phyloP scores from a whole-genome alignment of 2,888 invertebrate species.

The Galeopsomyia nigrocyanea region DNA sequence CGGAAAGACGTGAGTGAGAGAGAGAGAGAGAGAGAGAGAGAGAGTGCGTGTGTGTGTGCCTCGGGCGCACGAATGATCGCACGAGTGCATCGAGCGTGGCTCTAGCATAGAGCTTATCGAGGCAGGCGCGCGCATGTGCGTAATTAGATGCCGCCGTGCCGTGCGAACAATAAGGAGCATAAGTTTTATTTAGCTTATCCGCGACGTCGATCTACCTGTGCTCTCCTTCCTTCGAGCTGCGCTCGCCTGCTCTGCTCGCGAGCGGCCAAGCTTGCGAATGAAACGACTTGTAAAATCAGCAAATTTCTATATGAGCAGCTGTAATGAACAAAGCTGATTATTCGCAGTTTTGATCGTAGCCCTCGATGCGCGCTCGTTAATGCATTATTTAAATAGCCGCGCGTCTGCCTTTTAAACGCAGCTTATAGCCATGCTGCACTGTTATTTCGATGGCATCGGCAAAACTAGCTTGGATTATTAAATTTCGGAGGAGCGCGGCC shows the following conservation, averaged over 20 bases:
- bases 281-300: slow-evolving; percentile 48
- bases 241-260: not conserved
- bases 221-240: slow-evolving; percentile 39
- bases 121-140: slow-evolving; percentile 52
- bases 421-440: no score
- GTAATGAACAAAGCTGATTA: slow-evolving; percentile 32
- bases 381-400: slow-evolving; percentile 5
- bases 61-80: slow-evolving; percentile 3
- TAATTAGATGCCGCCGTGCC: slow-evolving; percentile 64
- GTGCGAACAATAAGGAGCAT: slow-evolving; percentile 64
- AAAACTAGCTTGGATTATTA: no score
- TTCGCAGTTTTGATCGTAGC: not conserved
- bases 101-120: slow-evolving; percentile 44
- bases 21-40: no score
- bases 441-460: no score
- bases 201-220: slow-evolving; percentile 55
- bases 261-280: slow-evolving; percentile 27
- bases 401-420: no score
- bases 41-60: no score
- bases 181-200: slow-evolving; percentile 67
- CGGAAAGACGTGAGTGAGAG: slow-evolving; percentile 54
- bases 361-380: slow-evolving; percentile 13
- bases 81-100: slow-evolving; percentile 28
- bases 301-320: slow-evolving; percentile 38
- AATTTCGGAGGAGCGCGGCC: no score